Evolutionary conservation across 2,888 invertebrate species (phyloP).

Genomic region (Glaucopsyche alexis): DNA sequence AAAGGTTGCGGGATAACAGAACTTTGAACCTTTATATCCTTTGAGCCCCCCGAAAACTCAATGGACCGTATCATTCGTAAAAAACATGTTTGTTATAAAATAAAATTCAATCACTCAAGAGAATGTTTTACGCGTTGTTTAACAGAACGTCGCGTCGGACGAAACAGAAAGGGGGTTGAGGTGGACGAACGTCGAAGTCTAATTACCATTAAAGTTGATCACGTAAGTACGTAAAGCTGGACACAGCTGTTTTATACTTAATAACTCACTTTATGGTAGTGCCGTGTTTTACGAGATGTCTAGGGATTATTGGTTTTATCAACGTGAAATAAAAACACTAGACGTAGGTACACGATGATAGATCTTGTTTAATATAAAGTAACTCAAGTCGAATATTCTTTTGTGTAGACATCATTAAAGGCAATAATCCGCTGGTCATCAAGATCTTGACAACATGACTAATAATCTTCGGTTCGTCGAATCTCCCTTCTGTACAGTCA

Average conservation of each 20-base stretch:
- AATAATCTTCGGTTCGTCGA: too few relatives aligned
- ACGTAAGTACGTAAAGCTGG: conserved; percentile 39
- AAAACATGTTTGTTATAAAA: conserved; percentile 29
- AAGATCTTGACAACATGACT: too few relatives aligned
- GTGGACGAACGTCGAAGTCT: conserved; percentile 35
- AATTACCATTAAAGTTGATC: conserved; percentile 47
- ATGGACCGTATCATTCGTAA: conserved; percentile 32
- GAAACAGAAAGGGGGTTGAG: conserved; percentile 35
- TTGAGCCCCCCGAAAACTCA: conserved; percentile 28
- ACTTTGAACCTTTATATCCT: conserved; percentile 11
- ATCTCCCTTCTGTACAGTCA: too few relatives aligned
- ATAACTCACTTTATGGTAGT: conserved; percentile 42
- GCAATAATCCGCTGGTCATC: too few relatives aligned
- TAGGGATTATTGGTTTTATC: conserved; percentile 26
- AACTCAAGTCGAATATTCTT: not conserved
- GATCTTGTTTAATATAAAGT: not conserved
- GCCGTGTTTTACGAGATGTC: conserved; percentile 36
- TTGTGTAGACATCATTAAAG: not conserved
- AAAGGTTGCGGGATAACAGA: conserved; percentile 32
- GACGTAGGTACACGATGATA: not conserved
- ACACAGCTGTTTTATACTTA: conserved; percentile 44
- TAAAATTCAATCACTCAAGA: conserved; percentile 44
- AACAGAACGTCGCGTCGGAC: conserved; percentile 38
- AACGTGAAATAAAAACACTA: conserved; percentile 23
- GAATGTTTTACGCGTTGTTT: conserved; percentile 39